These are phyloP conservation scores for Metaphire vulgaris DNA, from an alignment of 1,140 invertebrate species.

Conservation along the genomic window DNA sequence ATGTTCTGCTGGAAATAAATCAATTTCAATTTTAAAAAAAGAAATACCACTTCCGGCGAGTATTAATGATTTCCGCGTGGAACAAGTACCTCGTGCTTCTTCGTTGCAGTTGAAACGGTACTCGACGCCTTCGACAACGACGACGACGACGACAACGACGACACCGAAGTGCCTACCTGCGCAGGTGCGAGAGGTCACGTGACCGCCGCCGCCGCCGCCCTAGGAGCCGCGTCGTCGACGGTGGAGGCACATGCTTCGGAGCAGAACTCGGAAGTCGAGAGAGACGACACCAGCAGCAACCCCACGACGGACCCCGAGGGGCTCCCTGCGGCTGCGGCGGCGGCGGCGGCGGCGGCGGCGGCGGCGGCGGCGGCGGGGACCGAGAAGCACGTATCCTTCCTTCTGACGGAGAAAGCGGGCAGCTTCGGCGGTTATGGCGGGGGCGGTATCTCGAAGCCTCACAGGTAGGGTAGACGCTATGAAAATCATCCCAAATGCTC, in stretches of 20 bases:
- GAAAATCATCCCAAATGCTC: no score
- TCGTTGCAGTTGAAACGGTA: no score
- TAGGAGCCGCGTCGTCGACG: neutral
- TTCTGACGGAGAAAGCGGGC: neutral
- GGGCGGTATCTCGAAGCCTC: neutral
- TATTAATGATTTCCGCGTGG: no score
- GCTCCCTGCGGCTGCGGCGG: no score
- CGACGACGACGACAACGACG: neutral
- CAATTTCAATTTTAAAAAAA: no score
- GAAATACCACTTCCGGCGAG: no score
- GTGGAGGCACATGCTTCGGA: neutral
- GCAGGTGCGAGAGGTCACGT: neutral
- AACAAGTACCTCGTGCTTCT: no score
- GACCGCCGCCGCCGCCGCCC: no score
- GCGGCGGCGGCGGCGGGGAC: neutral
- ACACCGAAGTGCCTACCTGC: neutral
- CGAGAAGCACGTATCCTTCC: neutral
- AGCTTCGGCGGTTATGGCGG: neutral
- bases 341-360: no score
- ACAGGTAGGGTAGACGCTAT: no score
- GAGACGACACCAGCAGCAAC: neutral
- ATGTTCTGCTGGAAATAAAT: no score
- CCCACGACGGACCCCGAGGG: neutral
- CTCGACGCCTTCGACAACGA: no score
- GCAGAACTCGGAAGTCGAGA: neutral